Percentiles rank a stretch among this genome's conserved stretches.
phyloP scores from a whole-genome alignment of 2,797 vertebrate genomes.

The Vespertilio murinus region DNA sequence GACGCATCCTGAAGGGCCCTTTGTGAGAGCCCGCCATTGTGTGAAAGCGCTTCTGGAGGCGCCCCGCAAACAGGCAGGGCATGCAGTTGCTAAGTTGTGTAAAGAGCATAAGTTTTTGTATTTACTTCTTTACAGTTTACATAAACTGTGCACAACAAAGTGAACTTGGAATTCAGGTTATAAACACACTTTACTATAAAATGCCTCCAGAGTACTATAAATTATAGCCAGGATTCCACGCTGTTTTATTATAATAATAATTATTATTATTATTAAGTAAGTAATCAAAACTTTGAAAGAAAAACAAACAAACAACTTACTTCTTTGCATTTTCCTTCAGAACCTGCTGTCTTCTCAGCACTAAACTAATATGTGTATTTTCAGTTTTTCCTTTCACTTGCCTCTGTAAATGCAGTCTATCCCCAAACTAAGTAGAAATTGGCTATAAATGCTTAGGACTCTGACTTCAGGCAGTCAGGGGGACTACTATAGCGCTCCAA shows the following conservation, averaged over 20 bases:
- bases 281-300: conserved; percentile 82
- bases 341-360: conserved; percentile 82
- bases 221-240: conserved; percentile 89
- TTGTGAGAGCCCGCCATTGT: background rate
- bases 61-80: conserved; percentile 6
- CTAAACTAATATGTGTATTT: conserved; percentile 84
- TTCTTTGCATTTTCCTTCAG: conserved; percentile 81
- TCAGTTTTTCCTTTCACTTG: conserved; percentile 78
- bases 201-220: conserved; percentile 91
- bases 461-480: conserved; percentile 66
- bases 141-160: conserved; percentile 78
- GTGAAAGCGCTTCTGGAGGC: conserved; percentile 57
- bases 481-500: conserved; percentile 49
- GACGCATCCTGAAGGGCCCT: conserved; percentile 9
- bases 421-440: conserved; percentile 73
- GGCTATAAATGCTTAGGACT: conserved; percentile 69
- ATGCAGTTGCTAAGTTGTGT: conserved; percentile 45
- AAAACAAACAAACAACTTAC: conserved; percentile 80
- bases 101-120: conserved; percentile 71
- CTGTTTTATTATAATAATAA: conserved; percentile 87
- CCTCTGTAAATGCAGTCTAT: conserved; percentile 77
- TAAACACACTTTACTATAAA: conserved; percentile 89
- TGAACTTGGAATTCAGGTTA: conserved; percentile 83
- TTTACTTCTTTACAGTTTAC: conserved; percentile 76
- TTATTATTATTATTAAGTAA: conserved; percentile 74